phyloP scores from a whole-genome alignment of 2,797 vertebrate species.

The Aythya fuligula region DNA sequence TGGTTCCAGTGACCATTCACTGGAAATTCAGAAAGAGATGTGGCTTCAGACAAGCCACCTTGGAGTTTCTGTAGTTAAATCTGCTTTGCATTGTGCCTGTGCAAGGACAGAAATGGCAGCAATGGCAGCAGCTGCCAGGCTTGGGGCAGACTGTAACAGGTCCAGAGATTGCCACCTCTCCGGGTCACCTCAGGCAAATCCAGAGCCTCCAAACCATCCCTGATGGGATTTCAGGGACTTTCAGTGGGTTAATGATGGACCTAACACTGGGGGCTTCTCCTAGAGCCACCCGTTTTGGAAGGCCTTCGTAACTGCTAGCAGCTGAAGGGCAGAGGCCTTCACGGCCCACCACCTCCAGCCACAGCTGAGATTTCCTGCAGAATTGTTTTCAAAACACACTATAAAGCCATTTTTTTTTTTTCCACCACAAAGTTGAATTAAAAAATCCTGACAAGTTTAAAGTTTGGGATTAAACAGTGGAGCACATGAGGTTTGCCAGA shows the following conservation, averaged over 20 bases:
- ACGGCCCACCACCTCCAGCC: background rate
- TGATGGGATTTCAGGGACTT: background rate
- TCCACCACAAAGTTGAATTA: background rate
- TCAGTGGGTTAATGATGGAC: background rate
- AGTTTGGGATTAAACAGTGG: background rate
- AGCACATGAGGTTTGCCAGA: background rate
- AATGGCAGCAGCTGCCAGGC: background rate
- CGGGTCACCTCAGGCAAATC: background rate
- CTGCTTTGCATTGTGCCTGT: background rate
- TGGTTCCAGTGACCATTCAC: background rate
- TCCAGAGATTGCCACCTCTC: background rate
- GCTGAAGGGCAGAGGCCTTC: background rate
- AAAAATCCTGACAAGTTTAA: background rate
- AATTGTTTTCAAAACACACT: background rate
- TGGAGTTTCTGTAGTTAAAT: background rate
- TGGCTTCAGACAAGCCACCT: background rate
- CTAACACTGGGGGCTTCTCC: rapidly evolving
- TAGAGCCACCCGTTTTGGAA: background rate
- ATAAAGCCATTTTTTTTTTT: too few species aligned
- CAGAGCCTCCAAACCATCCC: background rate
- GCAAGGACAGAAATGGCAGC: background rate
- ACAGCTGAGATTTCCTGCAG: background rate
- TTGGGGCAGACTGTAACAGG: rapidly evolving
- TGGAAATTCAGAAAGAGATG: background rate
- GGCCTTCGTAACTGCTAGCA: rapidly evolving